Evolutionary conservation across 2,888 invertebrate genomes (phyloP), one percentile per base, ranked within the genome.

Genomic region (Nysson spinosus): DNA sequence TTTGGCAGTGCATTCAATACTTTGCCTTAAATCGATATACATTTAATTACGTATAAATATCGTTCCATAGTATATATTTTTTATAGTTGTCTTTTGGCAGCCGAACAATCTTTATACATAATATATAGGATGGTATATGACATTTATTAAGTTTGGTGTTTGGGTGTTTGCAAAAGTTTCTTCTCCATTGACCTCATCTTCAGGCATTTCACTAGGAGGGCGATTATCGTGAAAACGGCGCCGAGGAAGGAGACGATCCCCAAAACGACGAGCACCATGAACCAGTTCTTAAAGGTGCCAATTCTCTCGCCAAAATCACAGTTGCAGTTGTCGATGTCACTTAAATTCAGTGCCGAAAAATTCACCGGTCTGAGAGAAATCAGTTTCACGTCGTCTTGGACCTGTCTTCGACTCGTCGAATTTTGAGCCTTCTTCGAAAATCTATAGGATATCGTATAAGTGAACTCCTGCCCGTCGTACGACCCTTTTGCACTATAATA

Each of bases 241-340:
- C 82, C 83, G 20, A 76, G 68, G 56, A 84, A 84, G 9, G 83
- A 83, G 20, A 83, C 79, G 34, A 83, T 73, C 1, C 83, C 83
- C 5, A 84, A 73, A 7, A 83, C 79, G 4, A 82, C 81, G 11
- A 84, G 80, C 1, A 83, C 81, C 70, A 83, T 80, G 57, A 84
- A 83, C 83, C 83, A 84, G 46, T 75, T 83, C 40, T 83, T 84
- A 54, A 84, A 84, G 17, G 56, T 81, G 46, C 82, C 82, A 49
- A 84, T 84, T 44, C 82, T 74, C 32, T 79, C 80, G 11, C 80
- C 78, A 47, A 83, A 81, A 61, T 83, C 80, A 60, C 83, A 84
- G 42, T 84, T 75, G 70, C 82, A 83, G 51, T 72, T 77, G 12
- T 81, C 82, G 46, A 52, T 80, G 14, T 82, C 81, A 57, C 73